These are phyloP conservation scores for Hypothenemus hampei DNA, from an alignment of 1,140 invertebrate species.

Conservation along the genomic window DNA sequence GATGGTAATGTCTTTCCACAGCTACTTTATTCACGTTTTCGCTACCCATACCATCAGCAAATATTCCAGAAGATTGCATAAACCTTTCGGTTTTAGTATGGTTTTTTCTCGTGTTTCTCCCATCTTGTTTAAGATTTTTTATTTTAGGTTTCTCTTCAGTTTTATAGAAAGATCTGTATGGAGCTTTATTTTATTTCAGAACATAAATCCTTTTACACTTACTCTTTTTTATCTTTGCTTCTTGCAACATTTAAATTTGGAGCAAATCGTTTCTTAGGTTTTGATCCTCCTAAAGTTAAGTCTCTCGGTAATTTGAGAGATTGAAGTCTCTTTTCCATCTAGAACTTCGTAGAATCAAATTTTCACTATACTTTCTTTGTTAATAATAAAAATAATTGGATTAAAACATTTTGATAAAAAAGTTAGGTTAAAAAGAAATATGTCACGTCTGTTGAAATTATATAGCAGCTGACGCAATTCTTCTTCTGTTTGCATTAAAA, in stretches of 20 bases:
- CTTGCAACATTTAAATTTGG: constrained; percentile 38
- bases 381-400: too few species aligned
- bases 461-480: too few species aligned
- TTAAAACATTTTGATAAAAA: too few species aligned
- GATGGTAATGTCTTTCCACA: constrained; percentile 12
- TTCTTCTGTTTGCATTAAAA: too few species aligned
- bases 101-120: constrained; percentile 21
- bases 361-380: too few species aligned
- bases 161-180: constrained; percentile 21
- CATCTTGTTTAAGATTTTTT: constrained; percentile 20
- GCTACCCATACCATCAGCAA: constrained; percentile 34
- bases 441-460: too few species aligned
- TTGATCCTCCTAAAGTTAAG: constrained; percentile 37
- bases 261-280: constrained; percentile 35
- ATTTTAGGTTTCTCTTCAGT: constrained; percentile 20
- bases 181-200: background rate
- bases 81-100: constrained; percentile 15
- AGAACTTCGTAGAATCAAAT: background rate
- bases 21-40: constrained; percentile 6
- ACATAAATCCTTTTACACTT: constrained; percentile 13
- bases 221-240: constrained; percentile 39
- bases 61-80: constrained; percentile 35
- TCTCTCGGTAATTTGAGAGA: constrained; percentile 36
- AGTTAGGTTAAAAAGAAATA: too few species aligned
- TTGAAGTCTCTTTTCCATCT: constrained; percentile 27